phyloP scores from a whole-genome alignment of 2,113 vertebrate species.

The Scatophagus argus region DNA sequence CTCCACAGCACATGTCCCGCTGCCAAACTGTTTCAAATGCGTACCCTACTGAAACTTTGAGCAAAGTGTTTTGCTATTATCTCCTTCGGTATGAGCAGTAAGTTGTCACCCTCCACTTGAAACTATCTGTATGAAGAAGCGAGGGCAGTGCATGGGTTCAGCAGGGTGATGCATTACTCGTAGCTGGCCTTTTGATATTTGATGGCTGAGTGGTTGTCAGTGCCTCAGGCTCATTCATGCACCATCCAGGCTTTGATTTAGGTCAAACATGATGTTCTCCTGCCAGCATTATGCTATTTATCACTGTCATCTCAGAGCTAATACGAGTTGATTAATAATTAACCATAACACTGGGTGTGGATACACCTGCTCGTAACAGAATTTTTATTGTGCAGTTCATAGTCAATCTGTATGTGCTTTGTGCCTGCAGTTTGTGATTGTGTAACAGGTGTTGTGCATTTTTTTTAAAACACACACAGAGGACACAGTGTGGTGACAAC shows the following conservation, averaged over 20 bases:
- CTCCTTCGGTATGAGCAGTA: neutral
- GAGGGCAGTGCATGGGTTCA: neutral
- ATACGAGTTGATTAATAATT: neutral
- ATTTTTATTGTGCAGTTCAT: neutral
- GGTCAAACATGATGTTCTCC: slow-evolving; percentile 57
- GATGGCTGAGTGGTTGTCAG: slow-evolving; percentile 68
- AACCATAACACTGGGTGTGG: too few species aligned
- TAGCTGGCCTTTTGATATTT: slow-evolving; percentile 63
- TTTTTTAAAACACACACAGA: slow-evolving; percentile 26
- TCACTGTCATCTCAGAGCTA: neutral
- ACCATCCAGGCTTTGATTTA: slow-evolving; percentile 55
- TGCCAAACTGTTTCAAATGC: neutral
- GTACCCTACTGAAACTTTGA: slow-evolving; percentile 38
- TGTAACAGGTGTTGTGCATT: slow-evolving; percentile 11
- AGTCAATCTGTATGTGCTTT: neutral
- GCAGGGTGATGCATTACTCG: slow-evolving; percentile 52
- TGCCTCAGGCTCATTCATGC: slow-evolving; percentile 60
- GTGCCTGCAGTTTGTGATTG: neutral
- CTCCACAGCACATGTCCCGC: neutral
- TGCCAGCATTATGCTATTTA: neutral
- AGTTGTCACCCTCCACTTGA: neutral
- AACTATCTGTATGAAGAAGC: neutral
- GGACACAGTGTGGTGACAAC: slow-evolving; percentile 1
- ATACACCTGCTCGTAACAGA: neutral
- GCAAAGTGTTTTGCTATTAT: slow-evolving; percentile 4